phyloP scores from a whole-genome alignment of 2,113 vertebrate genomes.

The Synodontis membranacea region DNA sequence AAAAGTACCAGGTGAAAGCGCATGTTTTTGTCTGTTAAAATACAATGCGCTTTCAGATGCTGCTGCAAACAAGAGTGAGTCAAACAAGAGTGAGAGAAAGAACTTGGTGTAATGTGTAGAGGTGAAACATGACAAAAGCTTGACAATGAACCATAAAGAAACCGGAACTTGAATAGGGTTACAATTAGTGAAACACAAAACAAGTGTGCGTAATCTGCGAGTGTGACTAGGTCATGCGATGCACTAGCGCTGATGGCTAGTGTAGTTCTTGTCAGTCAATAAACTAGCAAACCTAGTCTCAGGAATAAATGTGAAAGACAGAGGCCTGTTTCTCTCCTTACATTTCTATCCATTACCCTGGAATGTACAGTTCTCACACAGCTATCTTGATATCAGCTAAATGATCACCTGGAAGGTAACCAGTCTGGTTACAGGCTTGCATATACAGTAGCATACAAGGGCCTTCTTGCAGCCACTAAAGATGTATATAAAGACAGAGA shows the following conservation, averaged over 20 bases:
- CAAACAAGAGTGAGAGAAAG: background rate
- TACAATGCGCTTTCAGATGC: background rate
- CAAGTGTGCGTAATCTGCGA: background rate
- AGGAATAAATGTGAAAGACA: background rate
- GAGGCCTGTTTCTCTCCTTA: background rate
- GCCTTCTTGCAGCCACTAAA: background rate
- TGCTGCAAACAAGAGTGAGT: background rate
- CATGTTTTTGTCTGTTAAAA: background rate
- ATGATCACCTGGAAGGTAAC: background rate
- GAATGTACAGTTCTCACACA: background rate
- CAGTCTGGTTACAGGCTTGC: background rate
- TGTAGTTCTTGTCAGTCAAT: background rate
- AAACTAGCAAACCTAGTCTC: background rate
- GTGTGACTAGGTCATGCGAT: background rate
- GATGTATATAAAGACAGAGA: background rate
- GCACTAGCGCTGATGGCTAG: background rate
- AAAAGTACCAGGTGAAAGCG: background rate
- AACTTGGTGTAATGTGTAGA: background rate
- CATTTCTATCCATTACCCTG: background rate
- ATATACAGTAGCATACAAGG: background rate
- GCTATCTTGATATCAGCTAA: background rate
- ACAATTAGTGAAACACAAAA: background rate
- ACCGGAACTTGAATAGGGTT: background rate
- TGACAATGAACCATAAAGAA: background rate
- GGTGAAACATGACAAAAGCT: background rate